phyloP scores from a whole-genome alignment of 2,888 invertebrate species.

The Hirtodrosophila confusa region DNA sequence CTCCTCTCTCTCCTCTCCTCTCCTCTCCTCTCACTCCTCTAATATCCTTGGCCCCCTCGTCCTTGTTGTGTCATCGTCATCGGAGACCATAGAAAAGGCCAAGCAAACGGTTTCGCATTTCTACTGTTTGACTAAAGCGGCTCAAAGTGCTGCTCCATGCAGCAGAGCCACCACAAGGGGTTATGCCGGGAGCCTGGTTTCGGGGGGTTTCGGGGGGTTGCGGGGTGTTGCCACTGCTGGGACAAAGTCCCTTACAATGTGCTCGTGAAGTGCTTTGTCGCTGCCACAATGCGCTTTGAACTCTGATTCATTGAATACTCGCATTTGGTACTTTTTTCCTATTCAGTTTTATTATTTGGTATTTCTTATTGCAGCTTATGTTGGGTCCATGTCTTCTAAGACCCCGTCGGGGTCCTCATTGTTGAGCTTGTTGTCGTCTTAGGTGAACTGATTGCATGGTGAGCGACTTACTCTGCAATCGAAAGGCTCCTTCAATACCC shows the following conservation, averaged over 20 bases:
- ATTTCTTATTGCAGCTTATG: conserved; percentile 56
- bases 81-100: conserved; percentile 44
- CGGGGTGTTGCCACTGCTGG: neutral
- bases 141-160: conserved; percentile 22
- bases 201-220: neutral
- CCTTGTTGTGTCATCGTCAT: conserved; percentile 2
- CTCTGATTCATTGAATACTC: conserved; percentile 38
- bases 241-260: conserved; percentile 27
- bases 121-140: conserved; percentile 39
- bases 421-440: conserved; percentile 8
- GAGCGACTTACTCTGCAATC: conserved; percentile 25
- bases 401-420: conserved; percentile 16
- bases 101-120: conserved; percentile 43
- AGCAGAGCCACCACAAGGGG: too few species aligned
- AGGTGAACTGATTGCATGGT: conserved; percentile 14
- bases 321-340: conserved; percentile 4
- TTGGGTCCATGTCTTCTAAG: conserved; percentile 9
- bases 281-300: conserved; percentile 49
- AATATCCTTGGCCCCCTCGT: neutral
- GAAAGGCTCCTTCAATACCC: conserved; percentile 21
- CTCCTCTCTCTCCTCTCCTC: too few species aligned
- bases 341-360: conserved; percentile 13
- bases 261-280: conserved; percentile 41
- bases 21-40: neutral
- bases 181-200: too few species aligned